Base-by-base conservation (phyloP, 2,797 vertebrate genomes). In the Rhyacichthys aspro region DNA sequence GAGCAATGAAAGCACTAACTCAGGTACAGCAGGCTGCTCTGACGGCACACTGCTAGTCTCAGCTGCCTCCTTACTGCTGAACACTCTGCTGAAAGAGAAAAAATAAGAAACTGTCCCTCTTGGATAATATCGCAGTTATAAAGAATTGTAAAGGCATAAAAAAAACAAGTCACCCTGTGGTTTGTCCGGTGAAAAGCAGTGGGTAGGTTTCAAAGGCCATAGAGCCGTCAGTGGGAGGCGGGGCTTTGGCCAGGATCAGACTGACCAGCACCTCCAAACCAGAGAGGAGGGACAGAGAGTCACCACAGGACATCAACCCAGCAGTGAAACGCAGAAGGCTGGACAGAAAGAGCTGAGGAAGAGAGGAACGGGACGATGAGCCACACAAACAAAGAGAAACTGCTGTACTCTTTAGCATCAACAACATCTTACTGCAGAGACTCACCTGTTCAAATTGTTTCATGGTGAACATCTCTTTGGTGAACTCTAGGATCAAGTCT, bases 141-240 rank as follows among this genome's bases (percentile, higher is more conserved):
- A 1, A 14, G 3, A 3, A 18, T 3, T 1, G 1, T 7, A 19
- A 0, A 18, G 9, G 15, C 8, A 11, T 12, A 0, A 10, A 17
- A 32, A n/a, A 0, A 1, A 34, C 11, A 3, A 37, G 93, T 93
- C 79, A 98, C 96, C 88, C 88, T 41, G 83, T 17, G 0, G 62
- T 73, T n/a, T 91, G 90, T 5, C 87, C 91, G 0, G 84, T 85
- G 89, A 99, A 98, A 72, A 93, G 46, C 2, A 99, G 91, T 8
- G 96, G 96, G 85, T 98, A 99, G 39, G 95, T 98, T 77, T 99
- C 96, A 67, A 96, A 95, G 3, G 95, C 94, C 96, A 98, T 94
- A n/a, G 95, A 96, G 70, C 95, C 96, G 1, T 94, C 79, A 0
- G 92, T 90, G 9, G 97, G 95, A 39, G 98, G 96, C 3, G 94